phyloP scores from a whole-genome alignment of 2,113 vertebrate genomes.

The Gambusia holbrooki region DNA sequence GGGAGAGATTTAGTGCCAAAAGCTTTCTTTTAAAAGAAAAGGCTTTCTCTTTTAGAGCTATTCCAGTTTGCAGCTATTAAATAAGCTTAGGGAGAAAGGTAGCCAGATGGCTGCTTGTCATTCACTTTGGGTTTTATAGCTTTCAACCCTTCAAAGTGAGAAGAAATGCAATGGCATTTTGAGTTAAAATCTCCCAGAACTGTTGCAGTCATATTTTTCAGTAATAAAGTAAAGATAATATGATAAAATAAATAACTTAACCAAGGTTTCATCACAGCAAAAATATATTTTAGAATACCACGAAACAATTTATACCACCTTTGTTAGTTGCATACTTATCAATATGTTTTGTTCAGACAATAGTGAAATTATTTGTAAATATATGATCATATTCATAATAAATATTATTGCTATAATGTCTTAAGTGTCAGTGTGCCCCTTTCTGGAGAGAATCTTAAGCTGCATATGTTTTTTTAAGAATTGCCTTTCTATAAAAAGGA shows the following conservation, averaged over 20 bases:
- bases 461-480: too few relatives aligned
- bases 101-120: constrained; percentile 66
- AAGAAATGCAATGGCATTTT: constrained; percentile 23
- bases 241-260: neutral
- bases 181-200: constrained; percentile 20
- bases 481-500: too few relatives aligned
- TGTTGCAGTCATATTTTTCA: neutral
- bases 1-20: constrained; percentile 54
- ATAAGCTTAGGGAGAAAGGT: constrained; percentile 42
- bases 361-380: neutral
- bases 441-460: neutral
- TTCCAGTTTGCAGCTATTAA: constrained; percentile 57
- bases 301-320: neutral
- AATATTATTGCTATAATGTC: neutral
- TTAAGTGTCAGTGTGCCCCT: neutral
- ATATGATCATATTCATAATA: neutral
- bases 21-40: constrained; percentile 54
- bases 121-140: constrained; percentile 47
- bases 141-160: constrained; percentile 40
- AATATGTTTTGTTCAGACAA: neutral
- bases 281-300: neutral
- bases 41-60: constrained; percentile 62
- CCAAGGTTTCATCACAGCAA: neutral
- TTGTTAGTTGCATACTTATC: neutral
- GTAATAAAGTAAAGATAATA: neutral